Conservation (phyloP, 1,140 invertebrate genomes). For the Stegodyphus dumicola region DNA sequence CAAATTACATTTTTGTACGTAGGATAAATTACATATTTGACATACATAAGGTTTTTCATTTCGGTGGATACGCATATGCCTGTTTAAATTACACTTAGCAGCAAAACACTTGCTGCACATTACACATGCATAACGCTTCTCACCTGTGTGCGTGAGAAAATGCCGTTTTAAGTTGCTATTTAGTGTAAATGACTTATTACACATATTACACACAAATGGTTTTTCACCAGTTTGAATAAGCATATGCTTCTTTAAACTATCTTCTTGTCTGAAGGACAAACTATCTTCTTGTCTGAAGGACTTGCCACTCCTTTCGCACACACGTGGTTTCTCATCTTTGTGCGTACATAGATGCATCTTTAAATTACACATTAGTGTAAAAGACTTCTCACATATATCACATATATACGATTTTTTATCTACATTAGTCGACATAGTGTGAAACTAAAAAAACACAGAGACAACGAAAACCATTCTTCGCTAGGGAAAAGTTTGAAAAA, state of each 20-base stretch:
- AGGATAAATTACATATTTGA: background rate
- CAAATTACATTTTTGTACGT: background rate
- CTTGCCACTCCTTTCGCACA: too few relatives aligned
- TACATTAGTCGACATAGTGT: too few relatives aligned
- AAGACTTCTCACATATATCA: too few relatives aligned
- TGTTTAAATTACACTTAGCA: background rate
- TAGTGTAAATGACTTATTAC: background rate
- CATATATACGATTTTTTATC: too few relatives aligned
- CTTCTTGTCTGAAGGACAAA: too few relatives aligned
- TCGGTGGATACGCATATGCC: background rate
- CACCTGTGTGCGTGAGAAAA: background rate
- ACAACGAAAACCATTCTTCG: too few relatives aligned
- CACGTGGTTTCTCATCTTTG: too few relatives aligned
- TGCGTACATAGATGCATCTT: too few relatives aligned
- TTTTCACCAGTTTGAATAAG: background rate
- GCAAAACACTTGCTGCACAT: background rate
- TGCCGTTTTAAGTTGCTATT: background rate
- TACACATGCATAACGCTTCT: background rate
- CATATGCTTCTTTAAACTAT: background rate
- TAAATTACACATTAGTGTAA: too few relatives aligned
- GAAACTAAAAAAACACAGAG: too few relatives aligned
- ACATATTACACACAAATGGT: background rate
- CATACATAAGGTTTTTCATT: background rate
- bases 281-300: too few relatives aligned
- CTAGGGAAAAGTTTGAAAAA: too few relatives aligned